Evolutionary conservation across 2,797 vertebrate genomes (phyloP).

Genomic region (Mus minutoides): DNA sequence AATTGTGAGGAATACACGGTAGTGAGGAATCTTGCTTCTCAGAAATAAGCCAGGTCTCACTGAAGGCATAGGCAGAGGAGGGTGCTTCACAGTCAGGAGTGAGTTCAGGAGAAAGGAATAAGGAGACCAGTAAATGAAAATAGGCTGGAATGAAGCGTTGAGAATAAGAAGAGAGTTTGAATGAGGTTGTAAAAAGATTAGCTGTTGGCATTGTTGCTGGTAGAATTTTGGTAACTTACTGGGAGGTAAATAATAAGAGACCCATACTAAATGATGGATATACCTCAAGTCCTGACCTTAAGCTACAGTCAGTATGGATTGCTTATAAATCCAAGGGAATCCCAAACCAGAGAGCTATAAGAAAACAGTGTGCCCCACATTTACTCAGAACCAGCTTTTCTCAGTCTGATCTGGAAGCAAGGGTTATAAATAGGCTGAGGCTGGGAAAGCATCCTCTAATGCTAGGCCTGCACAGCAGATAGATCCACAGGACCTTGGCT

Average conservation of each 20-base stretch:
- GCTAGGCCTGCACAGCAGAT: not conserved
- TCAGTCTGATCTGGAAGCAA: constrained; percentile 24
- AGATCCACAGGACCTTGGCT: not conserved
- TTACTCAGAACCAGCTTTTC: not conserved
- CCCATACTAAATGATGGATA: not conserved
- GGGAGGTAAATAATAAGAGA: not conserved
- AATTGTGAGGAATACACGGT: not conserved
- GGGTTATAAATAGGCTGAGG: not conserved
- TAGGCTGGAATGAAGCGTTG: not conserved
- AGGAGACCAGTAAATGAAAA: not conserved
- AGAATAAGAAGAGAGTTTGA: constrained; percentile 8
- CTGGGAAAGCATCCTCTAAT: not conserved
- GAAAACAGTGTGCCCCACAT: constrained; percentile 6
- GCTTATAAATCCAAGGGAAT: constrained; percentile 29
- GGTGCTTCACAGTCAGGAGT: not conserved
- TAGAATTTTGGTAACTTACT: constrained; percentile 22
- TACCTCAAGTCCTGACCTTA: constrained; percentile 25
- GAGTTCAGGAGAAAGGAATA: not conserved
- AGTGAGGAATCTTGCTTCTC: not conserved
- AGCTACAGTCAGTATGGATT: not conserved
- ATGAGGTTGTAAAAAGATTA: constrained; percentile 23
- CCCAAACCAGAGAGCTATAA: constrained; percentile 7
- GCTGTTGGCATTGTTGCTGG: not conserved
- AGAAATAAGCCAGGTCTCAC: not conserved
- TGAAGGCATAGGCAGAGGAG: not conserved